These are phyloP conservation scores for Callosobruchus maculatus DNA, from an alignment of 2,888 invertebrate genomes.

Conservation along the genomic window DNA sequence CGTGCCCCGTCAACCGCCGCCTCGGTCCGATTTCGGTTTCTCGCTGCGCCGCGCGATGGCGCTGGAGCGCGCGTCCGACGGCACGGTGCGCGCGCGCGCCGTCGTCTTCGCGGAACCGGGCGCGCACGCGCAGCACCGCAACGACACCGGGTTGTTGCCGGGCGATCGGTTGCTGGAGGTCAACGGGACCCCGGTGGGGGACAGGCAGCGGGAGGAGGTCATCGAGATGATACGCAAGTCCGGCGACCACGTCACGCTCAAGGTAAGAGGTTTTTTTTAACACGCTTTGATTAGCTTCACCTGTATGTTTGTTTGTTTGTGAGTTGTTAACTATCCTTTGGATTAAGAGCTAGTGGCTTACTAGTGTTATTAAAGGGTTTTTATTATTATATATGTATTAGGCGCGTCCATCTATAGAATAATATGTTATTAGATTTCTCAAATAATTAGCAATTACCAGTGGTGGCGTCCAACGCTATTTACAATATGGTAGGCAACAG, in stretches of 20 bases:
- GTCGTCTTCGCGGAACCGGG: constrained; percentile 92
- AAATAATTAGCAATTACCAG: too few species aligned
- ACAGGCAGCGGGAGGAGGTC: constrained; percentile 82
- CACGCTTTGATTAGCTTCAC: too few species aligned
- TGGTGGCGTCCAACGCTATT: too few species aligned
- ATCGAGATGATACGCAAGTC: constrained; percentile 90
- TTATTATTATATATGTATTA: too few species aligned
- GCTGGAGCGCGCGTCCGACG: constrained; percentile 57
- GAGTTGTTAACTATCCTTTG: too few species aligned
- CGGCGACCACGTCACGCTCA: constrained; percentile 76
- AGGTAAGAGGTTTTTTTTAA: constrained; percentile 59
- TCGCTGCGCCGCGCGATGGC: constrained; percentile 85
- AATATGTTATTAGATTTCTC: too few species aligned
- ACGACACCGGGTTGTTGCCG: constrained; percentile 85
- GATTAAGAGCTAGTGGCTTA: too few species aligned
- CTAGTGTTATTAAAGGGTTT: too few species aligned
- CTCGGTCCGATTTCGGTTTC: constrained; percentile 90
- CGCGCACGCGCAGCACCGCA: constrained; percentile 62
- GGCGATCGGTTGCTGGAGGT: constrained; percentile 92
- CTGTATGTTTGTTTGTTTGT: too few species aligned
- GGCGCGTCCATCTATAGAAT: too few species aligned
- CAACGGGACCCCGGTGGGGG: constrained; percentile 81
- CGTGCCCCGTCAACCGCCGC: constrained; percentile 75
- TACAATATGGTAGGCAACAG: too few species aligned
- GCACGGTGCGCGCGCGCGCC: constrained; percentile 48